Conservation (phyloP, 2,797 vertebrate species). For the Cottoperca gobio region DNA sequence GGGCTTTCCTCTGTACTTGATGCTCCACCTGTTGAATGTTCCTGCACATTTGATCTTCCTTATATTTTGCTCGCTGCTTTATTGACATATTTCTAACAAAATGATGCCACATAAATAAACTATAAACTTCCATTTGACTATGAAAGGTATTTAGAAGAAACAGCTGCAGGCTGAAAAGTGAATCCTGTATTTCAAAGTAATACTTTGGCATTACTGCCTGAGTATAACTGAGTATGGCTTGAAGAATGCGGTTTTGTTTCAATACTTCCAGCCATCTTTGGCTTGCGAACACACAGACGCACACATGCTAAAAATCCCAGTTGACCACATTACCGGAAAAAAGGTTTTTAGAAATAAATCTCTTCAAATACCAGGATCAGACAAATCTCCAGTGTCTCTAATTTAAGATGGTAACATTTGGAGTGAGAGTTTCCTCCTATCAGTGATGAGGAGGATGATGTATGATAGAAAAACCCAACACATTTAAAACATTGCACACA, state of each 20-base stretch:
- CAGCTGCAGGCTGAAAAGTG: background rate
- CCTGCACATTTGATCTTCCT: no score
- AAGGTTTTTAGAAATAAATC: background rate
- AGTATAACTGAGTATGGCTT: background rate
- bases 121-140: background rate
- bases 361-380: no score
- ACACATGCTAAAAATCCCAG: background rate
- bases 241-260: background rate
- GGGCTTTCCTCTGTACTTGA: background rate
- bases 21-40: background rate
- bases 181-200: background rate
- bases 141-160: background rate
- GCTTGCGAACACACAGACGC: background rate
- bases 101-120: background rate
- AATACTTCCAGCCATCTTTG: background rate
- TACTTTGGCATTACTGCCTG: background rate
- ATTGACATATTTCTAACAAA: background rate
- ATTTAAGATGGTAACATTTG: background rate
- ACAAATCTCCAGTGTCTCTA: background rate
- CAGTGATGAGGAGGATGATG: slow-evolving; percentile 8
- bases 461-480: background rate
- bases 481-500: slow-evolving; percentile 19
- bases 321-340: background rate
- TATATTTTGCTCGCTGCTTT: no score
- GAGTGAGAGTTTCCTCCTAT: background rate